Base-by-base conservation (phyloP, 2,113 vertebrate species). In the Alligator sinensis region DNA sequence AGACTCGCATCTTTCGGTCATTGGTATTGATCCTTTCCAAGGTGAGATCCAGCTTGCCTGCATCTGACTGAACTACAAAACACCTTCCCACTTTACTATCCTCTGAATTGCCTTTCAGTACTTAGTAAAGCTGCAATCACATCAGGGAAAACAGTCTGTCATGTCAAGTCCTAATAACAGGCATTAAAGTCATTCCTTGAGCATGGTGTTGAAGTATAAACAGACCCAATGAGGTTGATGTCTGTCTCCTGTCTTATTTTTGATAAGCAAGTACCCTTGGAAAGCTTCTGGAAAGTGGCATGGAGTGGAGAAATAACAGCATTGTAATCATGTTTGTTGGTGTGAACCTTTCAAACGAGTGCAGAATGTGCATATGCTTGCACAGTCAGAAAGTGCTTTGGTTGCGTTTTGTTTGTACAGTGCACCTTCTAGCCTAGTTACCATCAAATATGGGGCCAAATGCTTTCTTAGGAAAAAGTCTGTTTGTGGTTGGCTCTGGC, bases 1-100 rank as follows among this genome's bases (percentile, higher is more conserved):
- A 1, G 0, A 34, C 0, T 0, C 18, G 5, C 6, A 1, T 66
- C 75, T 78, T 80, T 86, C 4, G 1, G 22, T 80, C 59, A 30
- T 15, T 2, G 0, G 12, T 59, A 19, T 84, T 0, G 10, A 59
- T 62, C 59, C 27, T 66, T 81, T 59, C 70, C 55, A 60, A 72
- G 77, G 54, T 16, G 79, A 91, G 47, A 76, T 3, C 11, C 78
- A 55, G 61, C 84, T 75, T 62, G n/a, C n/a, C 59, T 79, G 76
- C 1, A 1, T 75, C 82, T 27, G 82, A 58, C 18, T 59, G 57
- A 87, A 38, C 77, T 94, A 14, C 63, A 72, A 77, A 28, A 83
- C 47, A 72, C 1, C 0, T 60, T 80, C 87, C 3, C 2, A 61
- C 19, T 60, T 70, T 13, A 9, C 24, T 80, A 59, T 63, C 84